Evolutionary conservation across 2,888 invertebrate genomes (phyloP).

Genomic region (Adineta ricciae): DNA sequence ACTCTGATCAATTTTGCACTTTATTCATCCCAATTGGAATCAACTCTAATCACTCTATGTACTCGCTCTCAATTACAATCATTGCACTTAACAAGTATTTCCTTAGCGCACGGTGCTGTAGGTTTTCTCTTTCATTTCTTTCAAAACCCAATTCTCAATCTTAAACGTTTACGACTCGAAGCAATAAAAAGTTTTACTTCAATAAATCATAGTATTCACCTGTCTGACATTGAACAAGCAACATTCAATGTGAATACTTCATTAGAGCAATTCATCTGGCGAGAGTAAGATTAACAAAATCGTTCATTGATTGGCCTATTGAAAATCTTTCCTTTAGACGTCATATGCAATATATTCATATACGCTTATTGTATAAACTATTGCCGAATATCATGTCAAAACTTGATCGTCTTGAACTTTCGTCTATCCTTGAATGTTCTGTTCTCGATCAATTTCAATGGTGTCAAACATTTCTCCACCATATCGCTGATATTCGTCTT

Average conservation of each 20-base stretch:
- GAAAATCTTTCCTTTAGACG: background rate
- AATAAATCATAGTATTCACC: background rate
- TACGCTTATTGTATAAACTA: constrained; percentile 6
- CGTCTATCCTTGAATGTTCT: background rate
- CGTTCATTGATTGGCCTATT: no score
- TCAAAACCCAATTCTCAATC: background rate
- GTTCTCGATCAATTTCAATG: background rate
- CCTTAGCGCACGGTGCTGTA: background rate
- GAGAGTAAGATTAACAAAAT: background rate
- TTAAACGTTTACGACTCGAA: background rate
- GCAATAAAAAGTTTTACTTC: background rate
- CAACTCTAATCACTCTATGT: background rate
- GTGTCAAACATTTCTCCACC: background rate
- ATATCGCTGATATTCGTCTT: background rate
- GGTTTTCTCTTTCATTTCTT: background rate
- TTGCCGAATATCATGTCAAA: background rate
- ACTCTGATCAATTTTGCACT: background rate
- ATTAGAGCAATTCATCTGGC: background rate
- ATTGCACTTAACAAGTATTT: background rate
- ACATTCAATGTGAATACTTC: background rate
- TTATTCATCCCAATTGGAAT: background rate
- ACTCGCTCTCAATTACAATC: background rate
- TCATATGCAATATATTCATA: constrained; percentile 16
- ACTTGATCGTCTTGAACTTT: background rate
- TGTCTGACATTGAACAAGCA: background rate